These are phyloP conservation scores for Lysiphlebus fabarum DNA, from an alignment of 1,140 invertebrate species.

Conservation along the genomic window DNA sequence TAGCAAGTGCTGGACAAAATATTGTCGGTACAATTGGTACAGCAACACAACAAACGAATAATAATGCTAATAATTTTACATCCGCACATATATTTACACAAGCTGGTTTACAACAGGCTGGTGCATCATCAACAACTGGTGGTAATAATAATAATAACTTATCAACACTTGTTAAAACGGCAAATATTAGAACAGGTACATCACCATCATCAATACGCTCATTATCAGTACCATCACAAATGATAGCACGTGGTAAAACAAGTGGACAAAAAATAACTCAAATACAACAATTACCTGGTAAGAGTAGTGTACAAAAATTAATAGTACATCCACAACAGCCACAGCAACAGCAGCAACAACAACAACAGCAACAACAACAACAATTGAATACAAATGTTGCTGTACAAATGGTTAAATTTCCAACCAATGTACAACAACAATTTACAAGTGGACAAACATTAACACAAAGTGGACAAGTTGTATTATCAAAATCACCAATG, in stretches of 20 bases:
- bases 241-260: conserved; percentile 62
- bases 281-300: conserved; percentile 53
- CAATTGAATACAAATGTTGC: conserved; percentile 62
- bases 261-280: conserved; percentile 62
- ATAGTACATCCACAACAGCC: conserved; percentile 58
- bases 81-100: conserved; percentile 60
- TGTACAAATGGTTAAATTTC: neutral
- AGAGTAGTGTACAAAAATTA: conserved; percentile 57
- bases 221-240: conserved; percentile 66
- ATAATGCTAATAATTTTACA: conserved; percentile 48
- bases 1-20: no score
- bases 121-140: conserved; percentile 36
- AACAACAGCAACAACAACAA: conserved; percentile 75
- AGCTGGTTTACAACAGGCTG: conserved; percentile 54
- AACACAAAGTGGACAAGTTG: conserved; percentile 48
- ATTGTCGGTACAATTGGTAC: no score
- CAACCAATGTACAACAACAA: conserved; percentile 58
- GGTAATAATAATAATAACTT: conserved; percentile 41
- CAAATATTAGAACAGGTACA: conserved; percentile 58
- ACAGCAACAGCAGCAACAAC: conserved; percentile 59
- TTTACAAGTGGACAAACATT: conserved; percentile 45
- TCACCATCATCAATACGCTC: conserved; percentile 66
- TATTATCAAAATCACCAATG: conserved; percentile 48
- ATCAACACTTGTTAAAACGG: conserved; percentile 62
- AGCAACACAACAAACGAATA: conserved; percentile 41